A percentile compares a stretch with the other conserved stretches of the same genome.
These are phyloP conservation scores for Cryptomyrus ogoouensis DNA, from an alignment of 2,113 vertebrate genomes.

Conservation along the genomic window DNA sequence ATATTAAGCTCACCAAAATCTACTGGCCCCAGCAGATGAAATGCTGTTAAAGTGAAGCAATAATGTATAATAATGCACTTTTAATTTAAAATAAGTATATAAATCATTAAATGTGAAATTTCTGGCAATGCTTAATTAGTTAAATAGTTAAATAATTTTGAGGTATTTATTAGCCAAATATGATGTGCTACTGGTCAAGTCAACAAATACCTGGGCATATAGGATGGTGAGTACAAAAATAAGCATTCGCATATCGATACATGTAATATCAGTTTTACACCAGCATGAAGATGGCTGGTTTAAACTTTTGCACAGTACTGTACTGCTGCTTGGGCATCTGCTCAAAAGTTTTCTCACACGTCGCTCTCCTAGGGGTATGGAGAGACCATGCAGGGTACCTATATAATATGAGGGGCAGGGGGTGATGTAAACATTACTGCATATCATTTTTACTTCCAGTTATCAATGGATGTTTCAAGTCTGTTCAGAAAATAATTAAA, in stretches of 20 bases:
- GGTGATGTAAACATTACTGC: neutral
- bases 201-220: no score
- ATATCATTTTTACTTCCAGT: neutral
- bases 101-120: neutral
- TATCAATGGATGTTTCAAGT: neutral
- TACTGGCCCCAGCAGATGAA: neutral
- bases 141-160: neutral
- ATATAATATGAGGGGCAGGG: neutral
- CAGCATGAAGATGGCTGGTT: neutral
- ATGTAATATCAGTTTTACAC: neutral
- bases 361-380: neutral
- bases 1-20: neutral
- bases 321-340: neutral
- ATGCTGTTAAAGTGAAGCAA: neutral
- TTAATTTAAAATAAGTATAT: neutral
- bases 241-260: no score
- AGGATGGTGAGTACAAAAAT: no score
- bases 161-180: no score
- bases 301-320: neutral
- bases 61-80: neutral
- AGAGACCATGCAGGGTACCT: neutral
- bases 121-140: neutral
- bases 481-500: neutral
- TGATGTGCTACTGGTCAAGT: no score
- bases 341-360: neutral